Evolutionary conservation across 1,140 invertebrate species (phyloP).

Genomic region (Camponotus vicinus): DNA sequence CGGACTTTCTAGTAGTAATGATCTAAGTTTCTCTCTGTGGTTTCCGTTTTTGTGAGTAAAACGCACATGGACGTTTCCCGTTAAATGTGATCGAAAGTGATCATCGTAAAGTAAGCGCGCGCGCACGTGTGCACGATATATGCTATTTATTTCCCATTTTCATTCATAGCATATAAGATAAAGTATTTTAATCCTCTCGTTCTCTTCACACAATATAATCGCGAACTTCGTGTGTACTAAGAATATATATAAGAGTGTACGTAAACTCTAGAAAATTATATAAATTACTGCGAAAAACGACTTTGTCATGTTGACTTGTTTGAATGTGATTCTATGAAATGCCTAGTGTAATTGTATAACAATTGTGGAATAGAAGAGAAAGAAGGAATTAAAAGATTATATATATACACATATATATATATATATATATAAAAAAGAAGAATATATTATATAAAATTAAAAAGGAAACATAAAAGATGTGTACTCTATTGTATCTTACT

Average conservation of each 20-base stretch:
- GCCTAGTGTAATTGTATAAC: conserved; percentile 42
- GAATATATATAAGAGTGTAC: conserved; percentile 17
- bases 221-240: not conserved
- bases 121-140: conserved; percentile 23
- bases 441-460: conserved; percentile 50
- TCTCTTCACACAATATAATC: not conserved
- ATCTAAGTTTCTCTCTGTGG: conserved; percentile 35
- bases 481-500: conserved; percentile 19
- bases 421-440: conserved; percentile 3
- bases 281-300: conserved; percentile 28
- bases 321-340: conserved; percentile 54
- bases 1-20: conserved; percentile 21
- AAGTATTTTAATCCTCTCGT: conserved; percentile 34
- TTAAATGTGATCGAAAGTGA: conserved; percentile 22
- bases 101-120: not conserved
- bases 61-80: conserved; percentile 16
- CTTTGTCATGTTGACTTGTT: conserved; percentile 42
- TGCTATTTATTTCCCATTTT: conserved; percentile 32
- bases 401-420: conserved; percentile 30
- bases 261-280: conserved; percentile 41
- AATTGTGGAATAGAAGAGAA: not conserved
- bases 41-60: conserved; percentile 17
- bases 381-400: conserved; percentile 30
- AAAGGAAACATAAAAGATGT: conserved; percentile 24
- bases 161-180: conserved; percentile 13